A percentile compares a stretch with the other conserved stretches of the same genome.
These are phyloP conservation scores for Drosophila algonquin DNA, from an alignment of 2,888 invertebrate species.

Conservation along the genomic window DNA sequence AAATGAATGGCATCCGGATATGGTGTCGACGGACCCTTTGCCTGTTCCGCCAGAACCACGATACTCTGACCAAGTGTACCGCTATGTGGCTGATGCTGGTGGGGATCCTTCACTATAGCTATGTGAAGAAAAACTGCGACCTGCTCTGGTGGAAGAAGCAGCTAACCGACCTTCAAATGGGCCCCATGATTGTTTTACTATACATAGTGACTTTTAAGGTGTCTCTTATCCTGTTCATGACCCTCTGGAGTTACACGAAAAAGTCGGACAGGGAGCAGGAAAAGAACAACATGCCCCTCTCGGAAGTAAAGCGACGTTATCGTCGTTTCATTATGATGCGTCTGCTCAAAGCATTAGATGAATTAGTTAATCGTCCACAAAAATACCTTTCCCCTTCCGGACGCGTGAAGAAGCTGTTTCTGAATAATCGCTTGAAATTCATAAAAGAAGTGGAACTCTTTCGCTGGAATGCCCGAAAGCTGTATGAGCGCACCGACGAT, in stretches of 20 bases:
- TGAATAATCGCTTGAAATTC: constrained; percentile 51
- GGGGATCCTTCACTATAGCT: constrained; percentile 45
- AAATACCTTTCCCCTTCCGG: no score
- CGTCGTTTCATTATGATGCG: constrained; percentile 80
- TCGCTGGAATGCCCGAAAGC: constrained; percentile 76
- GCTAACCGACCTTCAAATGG: constrained; percentile 1
- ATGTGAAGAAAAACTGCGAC: constrained; percentile 39
- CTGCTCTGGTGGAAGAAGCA: constrained; percentile 53
- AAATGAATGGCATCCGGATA: background rate
- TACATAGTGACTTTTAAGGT: constrained; percentile 42
- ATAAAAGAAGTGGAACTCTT: constrained; percentile 73
- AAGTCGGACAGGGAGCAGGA: no score
- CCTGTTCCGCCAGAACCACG: constrained; percentile 4
- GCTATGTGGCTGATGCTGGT: constrained; percentile 14
- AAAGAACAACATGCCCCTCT: constrained; percentile 16
- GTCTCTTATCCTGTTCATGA: constrained; percentile 33
- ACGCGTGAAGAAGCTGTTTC: no score
- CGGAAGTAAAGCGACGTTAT: constrained; percentile 76
- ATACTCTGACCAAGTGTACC: background rate
- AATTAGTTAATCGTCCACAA: no score
- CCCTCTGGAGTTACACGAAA: constrained; percentile 8
- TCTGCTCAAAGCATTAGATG: constrained; percentile 64
- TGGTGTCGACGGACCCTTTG: background rate
- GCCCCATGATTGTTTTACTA: constrained; percentile 48
- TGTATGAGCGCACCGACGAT: constrained; percentile 69